Conservation (phyloP, 2,888 invertebrate species). For the Rhingia rostrata region DNA sequence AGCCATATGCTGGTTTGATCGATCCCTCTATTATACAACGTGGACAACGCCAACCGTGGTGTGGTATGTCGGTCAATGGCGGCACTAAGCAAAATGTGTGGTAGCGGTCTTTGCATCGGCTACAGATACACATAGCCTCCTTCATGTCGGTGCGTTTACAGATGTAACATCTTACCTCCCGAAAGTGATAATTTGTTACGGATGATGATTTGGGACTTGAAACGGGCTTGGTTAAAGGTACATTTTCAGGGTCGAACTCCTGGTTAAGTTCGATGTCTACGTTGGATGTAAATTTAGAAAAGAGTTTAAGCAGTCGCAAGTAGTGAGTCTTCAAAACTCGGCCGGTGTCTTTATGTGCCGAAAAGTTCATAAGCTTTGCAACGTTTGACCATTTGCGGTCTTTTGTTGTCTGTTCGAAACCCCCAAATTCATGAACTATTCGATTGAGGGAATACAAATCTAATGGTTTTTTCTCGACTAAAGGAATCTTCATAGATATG, state of each 20-base stretch:
- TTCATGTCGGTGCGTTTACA: conserved; percentile 97
- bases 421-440: conserved; percentile 93
- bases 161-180: conserved; percentile 96
- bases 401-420: conserved; percentile 92
- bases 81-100: conserved; percentile 99
- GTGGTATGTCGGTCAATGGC: conserved; percentile 95
- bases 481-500: conserved; percentile 94
- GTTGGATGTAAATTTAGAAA: too few relatives aligned
- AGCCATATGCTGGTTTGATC: conserved; percentile 93
- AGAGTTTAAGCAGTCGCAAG: conserved; percentile 96
- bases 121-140: conserved; percentile 97
- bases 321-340: conserved; percentile 95
- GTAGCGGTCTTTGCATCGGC: conserved; percentile 98
- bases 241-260: too few relatives aligned
- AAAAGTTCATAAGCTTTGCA: conserved; percentile 93
- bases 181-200: conserved; percentile 83
- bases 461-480: conserved; percentile 95
- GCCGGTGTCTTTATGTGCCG: conserved; percentile 93
- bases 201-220: conserved; percentile 71
- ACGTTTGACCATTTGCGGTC: conserved; percentile 97
- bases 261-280: too few relatives aligned
- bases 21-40: conserved; percentile 97
- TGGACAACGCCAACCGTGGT: conserved; percentile 98
- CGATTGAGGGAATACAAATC: conserved; percentile 96
- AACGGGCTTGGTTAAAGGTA: too few relatives aligned